Evolutionary conservation across 2,888 invertebrate genomes (phyloP).

Genomic region (Ceriagrion tenellum): DNA sequence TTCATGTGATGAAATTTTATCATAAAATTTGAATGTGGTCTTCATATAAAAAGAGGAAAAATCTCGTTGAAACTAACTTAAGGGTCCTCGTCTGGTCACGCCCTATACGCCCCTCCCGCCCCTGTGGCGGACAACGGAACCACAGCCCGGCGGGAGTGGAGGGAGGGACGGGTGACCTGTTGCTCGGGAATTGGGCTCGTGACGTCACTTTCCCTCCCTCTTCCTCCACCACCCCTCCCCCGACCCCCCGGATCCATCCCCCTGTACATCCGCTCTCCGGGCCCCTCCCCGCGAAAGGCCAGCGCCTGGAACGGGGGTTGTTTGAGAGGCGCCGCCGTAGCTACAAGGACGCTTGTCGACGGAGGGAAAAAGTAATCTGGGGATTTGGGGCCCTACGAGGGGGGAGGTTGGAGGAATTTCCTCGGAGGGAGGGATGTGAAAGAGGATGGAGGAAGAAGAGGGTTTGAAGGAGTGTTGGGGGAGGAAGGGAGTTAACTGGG

Average conservation of each 20-base stretch:
- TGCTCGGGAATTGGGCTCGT: not conserved
- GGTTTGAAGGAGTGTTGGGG: not conserved
- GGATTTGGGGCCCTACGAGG: not conserved
- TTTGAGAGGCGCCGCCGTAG: not conserved
- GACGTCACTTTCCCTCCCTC: not conserved
- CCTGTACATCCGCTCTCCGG: too few species aligned
- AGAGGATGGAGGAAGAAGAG: not conserved
- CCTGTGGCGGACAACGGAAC: too few species aligned
- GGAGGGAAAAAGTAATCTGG: constrained; percentile 19
- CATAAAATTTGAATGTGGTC: too few species aligned
- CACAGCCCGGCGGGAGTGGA: not conserved
- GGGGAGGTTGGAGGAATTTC: not conserved
- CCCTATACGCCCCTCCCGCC: too few species aligned
- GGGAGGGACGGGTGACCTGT: not conserved
- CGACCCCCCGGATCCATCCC: not conserved
- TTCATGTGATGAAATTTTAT: too few species aligned
- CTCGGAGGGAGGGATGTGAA: not conserved
- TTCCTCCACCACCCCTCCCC: not conserved
- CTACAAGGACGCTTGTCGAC: not conserved
- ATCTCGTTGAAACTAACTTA: too few species aligned
- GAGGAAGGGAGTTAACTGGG: not conserved
- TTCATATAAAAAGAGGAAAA: too few species aligned
- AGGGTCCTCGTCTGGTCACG: too few species aligned
- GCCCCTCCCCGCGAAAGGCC: not conserved
- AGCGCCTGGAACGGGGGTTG: not conserved